These are phyloP conservation scores for Anticlea derivata DNA, from an alignment of 2,888 invertebrate genomes.

Conservation along the genomic window DNA sequence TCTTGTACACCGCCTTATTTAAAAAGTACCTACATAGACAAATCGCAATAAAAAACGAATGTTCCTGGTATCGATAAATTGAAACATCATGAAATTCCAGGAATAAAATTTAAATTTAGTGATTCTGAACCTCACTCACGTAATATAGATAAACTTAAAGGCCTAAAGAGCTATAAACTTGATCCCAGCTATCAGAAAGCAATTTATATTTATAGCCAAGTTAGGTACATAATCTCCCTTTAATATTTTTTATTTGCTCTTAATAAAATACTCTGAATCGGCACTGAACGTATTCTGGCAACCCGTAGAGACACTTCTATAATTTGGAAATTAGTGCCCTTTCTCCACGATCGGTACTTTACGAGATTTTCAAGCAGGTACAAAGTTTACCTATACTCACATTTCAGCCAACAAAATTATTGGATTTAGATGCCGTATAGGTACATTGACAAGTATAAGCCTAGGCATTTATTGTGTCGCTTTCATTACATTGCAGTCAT, in stretches of 20 bases:
- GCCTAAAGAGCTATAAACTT: conserved; percentile 38
- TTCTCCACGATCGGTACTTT: too few relatives aligned
- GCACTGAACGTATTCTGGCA: conserved; percentile 28
- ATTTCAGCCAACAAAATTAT: too few relatives aligned
- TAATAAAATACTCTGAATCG: conserved; percentile 65
- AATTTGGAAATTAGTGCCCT: background rate
- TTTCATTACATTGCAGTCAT: too few relatives aligned
- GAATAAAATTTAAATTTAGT: conserved; percentile 12
- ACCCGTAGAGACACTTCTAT: conserved; percentile 2
- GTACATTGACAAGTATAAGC: too few relatives aligned
- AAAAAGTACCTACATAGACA: background rate
- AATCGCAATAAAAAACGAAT: background rate
- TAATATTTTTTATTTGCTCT: conserved; percentile 63
- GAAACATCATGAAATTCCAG: conserved; percentile 10
- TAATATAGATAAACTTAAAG: conserved; percentile 36
- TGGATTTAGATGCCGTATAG: too few relatives aligned
- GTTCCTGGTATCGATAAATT: background rate
- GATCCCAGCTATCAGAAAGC: conserved; percentile 43
- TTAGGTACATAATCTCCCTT: conserved; percentile 46
- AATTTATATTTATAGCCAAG: conserved; percentile 58
- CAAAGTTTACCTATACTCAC: too few relatives aligned
- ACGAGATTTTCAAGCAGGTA: too few relatives aligned
- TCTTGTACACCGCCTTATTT: too few relatives aligned
- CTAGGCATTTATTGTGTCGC: too few relatives aligned
- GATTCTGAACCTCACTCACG: conserved; percentile 28